These are phyloP conservation scores for Parambassis ranga DNA, from an alignment of 2,797 vertebrate genomes.

Conservation along the genomic window DNA sequence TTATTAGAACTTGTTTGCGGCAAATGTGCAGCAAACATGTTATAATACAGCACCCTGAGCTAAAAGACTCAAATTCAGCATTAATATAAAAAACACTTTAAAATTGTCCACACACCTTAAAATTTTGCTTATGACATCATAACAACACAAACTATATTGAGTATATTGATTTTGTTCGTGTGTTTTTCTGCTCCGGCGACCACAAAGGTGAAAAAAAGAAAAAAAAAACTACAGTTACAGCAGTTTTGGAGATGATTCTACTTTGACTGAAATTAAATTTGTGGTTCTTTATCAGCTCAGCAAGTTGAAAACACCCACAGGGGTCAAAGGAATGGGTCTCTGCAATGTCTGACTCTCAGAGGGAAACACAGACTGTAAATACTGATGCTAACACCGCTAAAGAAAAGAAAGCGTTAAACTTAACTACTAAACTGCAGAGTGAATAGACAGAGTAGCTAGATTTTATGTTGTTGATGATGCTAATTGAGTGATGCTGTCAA, in stretches of 20 bases:
- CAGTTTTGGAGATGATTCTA: constrained; percentile 11
- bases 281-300: constrained; percentile 6
- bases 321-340: constrained; percentile 6
- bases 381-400: too few species aligned
- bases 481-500: too few species aligned
- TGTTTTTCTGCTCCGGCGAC: constrained; percentile 1
- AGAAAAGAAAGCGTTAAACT: too few species aligned
- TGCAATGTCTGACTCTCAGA: neutral
- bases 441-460: too few species aligned
- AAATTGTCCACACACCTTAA: constrained; percentile 6
- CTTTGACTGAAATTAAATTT: constrained; percentile 13
- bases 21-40: neutral
- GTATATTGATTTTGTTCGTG: constrained; percentile 27
- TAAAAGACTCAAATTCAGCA: neutral
- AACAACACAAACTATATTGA: neutral
- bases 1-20: too few species aligned
- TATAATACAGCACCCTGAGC: too few species aligned
- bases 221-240: neutral
- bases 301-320: neutral
- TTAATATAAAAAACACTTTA: constrained; percentile 4
- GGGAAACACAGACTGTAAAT: neutral
- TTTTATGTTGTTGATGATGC: too few species aligned
- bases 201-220: neutral
- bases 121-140: constrained; percentile 7
- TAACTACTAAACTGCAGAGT: too few species aligned